Percentiles rank a stretch among this genome's conserved stretches.
These are phyloP conservation scores for Drosophila punjabiensis DNA, from an alignment of 1,140 invertebrate genomes.

Conservation along the genomic window DNA sequence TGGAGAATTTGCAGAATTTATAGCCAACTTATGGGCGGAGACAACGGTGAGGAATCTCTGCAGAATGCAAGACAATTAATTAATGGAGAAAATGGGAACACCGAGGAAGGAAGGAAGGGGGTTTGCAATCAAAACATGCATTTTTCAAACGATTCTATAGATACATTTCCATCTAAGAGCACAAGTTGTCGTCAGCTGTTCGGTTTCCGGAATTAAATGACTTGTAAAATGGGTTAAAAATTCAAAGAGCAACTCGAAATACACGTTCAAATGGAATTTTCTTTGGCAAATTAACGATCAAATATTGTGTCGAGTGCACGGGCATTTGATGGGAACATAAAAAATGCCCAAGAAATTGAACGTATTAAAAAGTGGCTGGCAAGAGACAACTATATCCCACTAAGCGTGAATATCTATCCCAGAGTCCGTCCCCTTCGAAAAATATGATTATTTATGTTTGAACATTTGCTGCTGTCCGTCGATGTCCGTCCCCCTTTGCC, in stretches of 20 bases:
- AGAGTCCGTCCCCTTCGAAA: slow-evolving; percentile 13
- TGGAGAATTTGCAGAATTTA: slow-evolving; percentile 57
- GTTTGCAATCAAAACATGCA: background rate
- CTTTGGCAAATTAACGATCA: slow-evolving; percentile 67
- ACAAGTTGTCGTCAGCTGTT: slow-evolving; percentile 59
- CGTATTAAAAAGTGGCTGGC: slow-evolving; percentile 59
- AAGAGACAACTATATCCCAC: slow-evolving; percentile 62
- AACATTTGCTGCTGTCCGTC: slow-evolving; percentile 82
- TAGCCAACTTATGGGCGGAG: slow-evolving; percentile 49
- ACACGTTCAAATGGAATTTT: slow-evolving; percentile 55
- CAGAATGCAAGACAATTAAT: slow-evolving; percentile 12
- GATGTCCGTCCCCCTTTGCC: slow-evolving; percentile 4
- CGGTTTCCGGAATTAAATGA: slow-evolving; percentile 47
- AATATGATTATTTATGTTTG: slow-evolving; percentile 76
- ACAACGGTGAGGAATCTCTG: background rate
- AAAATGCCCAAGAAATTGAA: slow-evolving; percentile 51
- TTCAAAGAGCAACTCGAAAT: slow-evolving; percentile 51
- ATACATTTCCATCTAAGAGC: slow-evolving; percentile 7
- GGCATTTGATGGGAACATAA: slow-evolving; percentile 49
- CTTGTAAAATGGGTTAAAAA: slow-evolving; percentile 52
- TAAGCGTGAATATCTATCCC: slow-evolving; percentile 15
- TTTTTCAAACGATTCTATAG: slow-evolving; percentile 1
- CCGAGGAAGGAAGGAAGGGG: background rate
- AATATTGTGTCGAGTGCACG: slow-evolving; percentile 60
- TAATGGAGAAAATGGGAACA: slow-evolving; percentile 14